Evolutionary conservation across 1,140 invertebrate genomes (phyloP), one percentile per base, ranked within the genome.

Genomic region (Solenopsis fugax): DNA sequence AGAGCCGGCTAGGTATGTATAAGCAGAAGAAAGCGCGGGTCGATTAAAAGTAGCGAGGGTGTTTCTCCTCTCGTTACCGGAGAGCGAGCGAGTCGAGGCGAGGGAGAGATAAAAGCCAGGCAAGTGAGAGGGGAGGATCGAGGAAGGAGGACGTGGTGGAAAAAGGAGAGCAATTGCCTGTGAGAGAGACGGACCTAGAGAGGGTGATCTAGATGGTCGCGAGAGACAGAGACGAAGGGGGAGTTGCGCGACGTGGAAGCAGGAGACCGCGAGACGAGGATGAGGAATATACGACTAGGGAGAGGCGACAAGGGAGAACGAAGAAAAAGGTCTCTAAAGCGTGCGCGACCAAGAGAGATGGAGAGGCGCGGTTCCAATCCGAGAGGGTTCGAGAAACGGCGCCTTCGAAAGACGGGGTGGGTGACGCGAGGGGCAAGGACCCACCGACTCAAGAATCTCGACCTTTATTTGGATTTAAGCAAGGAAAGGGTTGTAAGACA

Each of bases 21-120:
- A 94, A 95, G 95, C 94, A 95, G 93, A 95, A 95, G 95, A 95
- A 95, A 95, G 94, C 95, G 94, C 93, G 95, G 95, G 95, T 95
- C 95, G 95, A 95, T 95, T 95, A 95, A 95, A 95, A 95, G 95
- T 95, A 95, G 94, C 95, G 94, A 95, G 95, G 95, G 95, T 95
- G 94, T 95, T 95, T 95, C 95, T 95, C 94, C 94, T 95, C 95
- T 95, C 94, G 95, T 95, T 95, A 95, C 94, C 92, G 92, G 87
- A 89, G 91, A 91, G 88, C 88, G 89, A 93, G 93, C 84, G 88
- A 90, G 92, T 91, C 86, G 69, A 37, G 13, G 76, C 73, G 85
- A 86, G 88, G 84, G 72, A 90, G 78, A 86, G 87, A 93, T 88
- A 90, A 87, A 90, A 87, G 89, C 86, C 58, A 88, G 65, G 86